Evolutionary conservation across 2,113 vertebrate species (phyloP), one percentile per base, ranked within the genome.

Genomic region (Gulo gulo): DNA sequence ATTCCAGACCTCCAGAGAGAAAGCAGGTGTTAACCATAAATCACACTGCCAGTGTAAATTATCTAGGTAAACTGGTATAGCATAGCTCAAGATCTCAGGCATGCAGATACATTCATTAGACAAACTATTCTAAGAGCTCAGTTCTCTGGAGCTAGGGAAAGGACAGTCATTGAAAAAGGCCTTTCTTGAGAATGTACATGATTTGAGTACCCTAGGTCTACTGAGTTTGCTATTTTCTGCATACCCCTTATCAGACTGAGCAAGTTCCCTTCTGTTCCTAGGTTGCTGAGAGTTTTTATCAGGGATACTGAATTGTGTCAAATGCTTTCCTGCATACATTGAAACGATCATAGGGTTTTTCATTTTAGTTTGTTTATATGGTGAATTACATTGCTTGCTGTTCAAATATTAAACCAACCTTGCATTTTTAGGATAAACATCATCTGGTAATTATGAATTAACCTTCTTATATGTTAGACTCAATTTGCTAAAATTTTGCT

Each of bases 331-430:
- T 79, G 34, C 21, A 65, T 36, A 6, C 23, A 86, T 0, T 87
- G 16, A 88, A 96, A 88, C 76, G 11, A 69, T 76, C 36, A 73
- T 29, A 7, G 20, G 1, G 2, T 23, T 81, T 94, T 90, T 47
- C 21, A 94, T 80, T 71, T 86, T 57, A 86, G 29, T 50, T 96
- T 84, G 50, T 81, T 93, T 91, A 67, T 47, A 86, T 57, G 31
- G 8, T 83, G 10, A 96, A 67, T 83, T 80, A 79, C 26, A 78
- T 31, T 76, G 34, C 92, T 16, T 73, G 50, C 47, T 92, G 7
- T 84, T 67, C 76, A 97, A 76, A 84, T 71, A 83, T 87, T 82
- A 95, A 93, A 83, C 63, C n/a, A 84, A 92, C 73, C 8, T 89
- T 90, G 31, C 2, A 83, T 88, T 55, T 21, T 23, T 26, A 15